Conservation (phyloP, 2,797 vertebrate genomes). For the Oryzias sinensis region DNA sequence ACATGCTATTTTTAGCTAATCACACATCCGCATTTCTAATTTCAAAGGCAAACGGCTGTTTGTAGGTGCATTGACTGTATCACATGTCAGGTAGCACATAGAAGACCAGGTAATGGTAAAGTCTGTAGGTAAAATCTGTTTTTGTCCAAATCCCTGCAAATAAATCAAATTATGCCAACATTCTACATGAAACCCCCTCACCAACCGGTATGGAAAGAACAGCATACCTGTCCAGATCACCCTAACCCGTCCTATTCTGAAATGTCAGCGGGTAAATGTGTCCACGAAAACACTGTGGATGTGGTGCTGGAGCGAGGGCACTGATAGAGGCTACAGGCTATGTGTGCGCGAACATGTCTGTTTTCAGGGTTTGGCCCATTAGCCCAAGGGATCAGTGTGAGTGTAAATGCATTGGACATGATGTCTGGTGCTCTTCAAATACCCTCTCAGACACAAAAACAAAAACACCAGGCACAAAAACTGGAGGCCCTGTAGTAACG, state of each 20-base stretch:
- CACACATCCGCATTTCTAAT: slow-evolving; percentile 43
- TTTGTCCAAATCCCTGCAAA: background rate
- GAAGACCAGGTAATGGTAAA: background rate
- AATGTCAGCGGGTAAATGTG: slow-evolving; percentile 2
- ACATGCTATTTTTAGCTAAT: slow-evolving; percentile 44
- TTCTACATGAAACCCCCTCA: slow-evolving; percentile 1
- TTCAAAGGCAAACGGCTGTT: slow-evolving; percentile 32
- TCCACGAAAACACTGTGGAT: background rate
- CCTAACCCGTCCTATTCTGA: slow-evolving; percentile 8
- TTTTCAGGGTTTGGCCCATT: slow-evolving; percentile 47
- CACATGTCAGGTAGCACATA: background rate
- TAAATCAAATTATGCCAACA: background rate
- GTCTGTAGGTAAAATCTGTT: background rate
- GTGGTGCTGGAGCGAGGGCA: background rate
- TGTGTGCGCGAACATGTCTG: slow-evolving; percentile 15
- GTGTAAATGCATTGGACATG: slow-evolving; percentile 59
- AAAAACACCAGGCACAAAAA: slow-evolving; percentile 52
- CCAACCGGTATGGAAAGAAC: background rate
- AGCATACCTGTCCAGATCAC: background rate
- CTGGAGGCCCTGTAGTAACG: slow-evolving; percentile 16
- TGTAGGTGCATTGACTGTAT: slow-evolving; percentile 5
- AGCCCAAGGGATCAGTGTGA: slow-evolving; percentile 56
- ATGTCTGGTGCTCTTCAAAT: slow-evolving; percentile 64
- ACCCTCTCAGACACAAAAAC: slow-evolving; percentile 55
- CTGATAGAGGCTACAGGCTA: slow-evolving; percentile 19